Evolutionary conservation across 2,888 invertebrate genomes (phyloP), one percentile per base, ranked within the genome.

Genomic region (Oscheius sp.): DNA sequence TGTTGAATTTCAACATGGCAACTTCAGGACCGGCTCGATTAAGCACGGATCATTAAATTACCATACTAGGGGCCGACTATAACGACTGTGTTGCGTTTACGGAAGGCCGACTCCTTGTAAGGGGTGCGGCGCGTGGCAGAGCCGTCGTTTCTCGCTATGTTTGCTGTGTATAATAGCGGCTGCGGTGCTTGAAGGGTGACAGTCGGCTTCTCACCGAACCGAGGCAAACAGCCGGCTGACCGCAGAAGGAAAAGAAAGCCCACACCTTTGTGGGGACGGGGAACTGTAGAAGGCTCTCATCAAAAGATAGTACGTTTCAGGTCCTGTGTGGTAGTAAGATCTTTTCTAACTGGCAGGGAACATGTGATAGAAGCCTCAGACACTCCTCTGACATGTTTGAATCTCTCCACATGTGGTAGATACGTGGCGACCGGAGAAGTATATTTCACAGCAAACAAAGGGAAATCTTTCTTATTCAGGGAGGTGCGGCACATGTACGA

Each of bases 351-450:
- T 25, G 52, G 66, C 2, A 66, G 66, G 18, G 66, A 66, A 27
- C 66, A 66, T 53, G 52, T 66, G 52, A 27, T 66, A n/a, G 66
- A 66, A 66, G 66, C 66, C 25, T 66, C 66, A 13, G 66, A 66
- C 35, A 27, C 52, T 6, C 66, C 66, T 16, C 70, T 86, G 69
- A 82, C 84, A 35, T 81, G 84, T 70, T 73, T 87, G 1, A 77
- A 80, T 29, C 82, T 85, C 41, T 81, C 84, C 2, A 55, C 80
- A 12, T 80, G 84, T 76, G 86, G 86, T 16, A 76, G 76, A 46
- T 79, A 53, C 59, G 75, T 87, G 5, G 85, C 80, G 0, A 86
- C 85, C 35, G 86, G 86, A 56, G 86, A 86, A 77, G 84, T 83
- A 45, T 18, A 18, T 45, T 63, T 7, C 27, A 27, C 27, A 0